Evolutionary conservation across 2,888 invertebrate species (phyloP).

Genomic region (Digitonthophagus gazella): DNA sequence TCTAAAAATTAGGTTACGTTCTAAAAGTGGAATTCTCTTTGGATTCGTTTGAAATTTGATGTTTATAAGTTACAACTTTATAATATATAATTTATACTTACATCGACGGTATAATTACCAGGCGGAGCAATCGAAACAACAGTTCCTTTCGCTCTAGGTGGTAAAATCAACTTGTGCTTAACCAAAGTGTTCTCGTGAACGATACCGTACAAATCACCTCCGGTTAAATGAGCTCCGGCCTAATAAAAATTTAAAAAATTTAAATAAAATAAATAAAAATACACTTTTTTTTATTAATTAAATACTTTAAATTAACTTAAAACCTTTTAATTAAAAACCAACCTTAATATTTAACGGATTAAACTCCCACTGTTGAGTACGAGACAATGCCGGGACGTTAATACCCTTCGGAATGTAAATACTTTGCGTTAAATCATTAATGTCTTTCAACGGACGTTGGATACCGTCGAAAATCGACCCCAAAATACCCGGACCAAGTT

Average conservation of each 20-base stretch:
- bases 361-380: conserved; percentile 88
- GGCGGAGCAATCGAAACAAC: conserved; percentile 91
- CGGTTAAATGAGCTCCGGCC: conserved; percentile 96
- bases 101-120: conserved; percentile 91
- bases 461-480: conserved; percentile 99
- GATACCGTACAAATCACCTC: conserved; percentile 94
- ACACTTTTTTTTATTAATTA: no score
- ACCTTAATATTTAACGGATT: conserved; percentile 79
- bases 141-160: conserved; percentile 93
- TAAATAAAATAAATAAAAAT: not conserved
- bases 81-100: conserved; percentile 57
- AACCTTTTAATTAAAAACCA: conserved; percentile 28
- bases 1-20: no score
- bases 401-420: conserved; percentile 99
- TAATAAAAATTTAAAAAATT: conserved; percentile 43
- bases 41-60: no score
- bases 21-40: no score
- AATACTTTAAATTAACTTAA: conserved; percentile 7
- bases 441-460: conserved; percentile 97
- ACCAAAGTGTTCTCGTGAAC: conserved; percentile 98
- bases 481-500: conserved; percentile 98
- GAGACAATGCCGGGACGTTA: conserved; percentile 87
- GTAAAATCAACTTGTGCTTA: conserved; percentile 94
- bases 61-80: no score
- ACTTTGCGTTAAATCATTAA: conserved; percentile 87